phyloP scores from a whole-genome alignment of 2,888 invertebrate species.

The Cheilosia vulpina region DNA sequence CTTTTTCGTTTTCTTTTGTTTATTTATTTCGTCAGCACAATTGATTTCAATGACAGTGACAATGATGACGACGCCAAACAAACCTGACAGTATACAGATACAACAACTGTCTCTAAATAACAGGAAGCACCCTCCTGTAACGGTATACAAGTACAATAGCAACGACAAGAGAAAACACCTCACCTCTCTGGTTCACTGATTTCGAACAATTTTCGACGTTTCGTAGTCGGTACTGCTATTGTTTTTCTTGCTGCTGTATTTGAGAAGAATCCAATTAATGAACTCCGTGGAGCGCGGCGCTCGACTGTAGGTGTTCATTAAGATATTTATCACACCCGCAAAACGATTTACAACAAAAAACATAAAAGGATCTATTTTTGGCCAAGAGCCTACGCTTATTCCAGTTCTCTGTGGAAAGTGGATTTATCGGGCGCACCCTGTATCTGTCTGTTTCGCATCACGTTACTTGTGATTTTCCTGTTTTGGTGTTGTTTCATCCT shows the following conservation, averaged over 20 bases:
- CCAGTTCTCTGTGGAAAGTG: conserved; percentile 2
- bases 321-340: conserved; percentile 71
- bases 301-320: conserved; percentile 69
- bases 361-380: conserved; percentile 44
- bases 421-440: conserved; percentile 48
- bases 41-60: conserved; percentile 29
- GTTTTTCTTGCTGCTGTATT: conserved; percentile 21
- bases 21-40: conserved; percentile 32
- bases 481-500: conserved; percentile 56
- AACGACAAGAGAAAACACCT: conserved; percentile 41
- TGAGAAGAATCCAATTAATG: conserved; percentile 62
- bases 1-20: conserved; percentile 51
- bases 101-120: conserved; percentile 35
- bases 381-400: conserved; percentile 26
- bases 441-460: background rate
- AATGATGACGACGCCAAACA: conserved; percentile 37
- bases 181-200: conserved; percentile 63
- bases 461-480: conserved; percentile 51
- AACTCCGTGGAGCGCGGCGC: conserved; percentile 60
- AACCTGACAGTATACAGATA: background rate
- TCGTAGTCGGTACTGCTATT: conserved; percentile 1
- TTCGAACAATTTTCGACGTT: conserved; percentile 26
- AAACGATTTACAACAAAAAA: conserved; percentile 53
- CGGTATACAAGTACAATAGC: conserved; percentile 2
- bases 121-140: conserved; percentile 54